Conservation (phyloP, 2,113 vertebrate species). For the Numida meleagris region DNA sequence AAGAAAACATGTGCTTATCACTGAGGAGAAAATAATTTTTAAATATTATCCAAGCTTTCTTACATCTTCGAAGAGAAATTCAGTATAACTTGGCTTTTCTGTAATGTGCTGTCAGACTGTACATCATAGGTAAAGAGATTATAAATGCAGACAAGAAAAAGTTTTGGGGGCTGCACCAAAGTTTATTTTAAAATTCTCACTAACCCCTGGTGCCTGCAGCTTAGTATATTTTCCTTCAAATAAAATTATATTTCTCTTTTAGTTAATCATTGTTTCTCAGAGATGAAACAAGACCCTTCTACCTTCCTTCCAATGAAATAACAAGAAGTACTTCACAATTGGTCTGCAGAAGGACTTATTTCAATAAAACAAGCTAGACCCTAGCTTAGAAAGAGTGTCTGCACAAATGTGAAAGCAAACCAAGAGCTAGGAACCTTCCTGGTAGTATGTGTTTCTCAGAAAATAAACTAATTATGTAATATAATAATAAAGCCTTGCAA, state of each 20-base stretch:
- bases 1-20: background rate
- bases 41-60: background rate
- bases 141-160: background rate
- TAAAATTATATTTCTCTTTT: background rate
- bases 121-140: background rate
- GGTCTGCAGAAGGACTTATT: background rate
- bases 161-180: background rate
- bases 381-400: background rate
- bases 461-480: background rate
- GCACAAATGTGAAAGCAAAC: background rate
- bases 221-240: background rate
- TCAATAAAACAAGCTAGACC: background rate
- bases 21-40: background rate
- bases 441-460: background rate
- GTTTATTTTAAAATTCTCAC: background rate
- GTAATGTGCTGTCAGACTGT: background rate
- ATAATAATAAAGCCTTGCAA: background rate
- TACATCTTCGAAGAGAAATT: background rate
- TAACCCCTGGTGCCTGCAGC: background rate
- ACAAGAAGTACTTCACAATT: background rate
- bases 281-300: background rate
- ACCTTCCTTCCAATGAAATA: background rate
- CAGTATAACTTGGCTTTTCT: background rate
- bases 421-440: background rate
- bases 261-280: background rate